phyloP scores from a whole-genome alignment of 23 tunicate species.

The Diplosoma virens region DNA sequence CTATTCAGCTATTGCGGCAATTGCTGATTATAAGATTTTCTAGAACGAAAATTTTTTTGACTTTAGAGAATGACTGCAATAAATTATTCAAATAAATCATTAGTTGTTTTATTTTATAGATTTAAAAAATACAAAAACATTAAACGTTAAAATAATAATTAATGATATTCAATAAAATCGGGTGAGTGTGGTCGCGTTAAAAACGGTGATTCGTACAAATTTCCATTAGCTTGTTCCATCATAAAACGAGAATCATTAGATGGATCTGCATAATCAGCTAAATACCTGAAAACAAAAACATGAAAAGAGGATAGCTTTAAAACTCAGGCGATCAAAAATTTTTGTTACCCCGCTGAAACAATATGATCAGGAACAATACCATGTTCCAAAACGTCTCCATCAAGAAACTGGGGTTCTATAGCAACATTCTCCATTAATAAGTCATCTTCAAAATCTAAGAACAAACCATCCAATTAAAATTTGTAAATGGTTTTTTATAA shows the following conservation, averaged over 20 bases:
- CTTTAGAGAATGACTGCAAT: no score
- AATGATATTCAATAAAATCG: slow-evolving; percentile 28
- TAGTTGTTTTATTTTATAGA: no score
- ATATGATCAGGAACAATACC: slow-evolving; percentile 40
- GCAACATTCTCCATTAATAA: slow-evolving; percentile 36
- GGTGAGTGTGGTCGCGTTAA: slow-evolving; percentile 48
- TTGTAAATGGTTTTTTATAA: no score
- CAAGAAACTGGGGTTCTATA: slow-evolving; percentile 31
- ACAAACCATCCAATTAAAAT: no score
- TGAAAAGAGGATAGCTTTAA: not conserved
- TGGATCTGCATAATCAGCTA: slow-evolving; percentile 40
- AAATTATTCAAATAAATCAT: no score
- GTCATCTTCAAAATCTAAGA: slow-evolving; percentile 61
- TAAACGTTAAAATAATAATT: no score
- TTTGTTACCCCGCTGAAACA: slow-evolving; percentile 30
- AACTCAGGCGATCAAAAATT: not conserved
- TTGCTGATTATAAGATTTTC: no score
- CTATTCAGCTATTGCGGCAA: no score
- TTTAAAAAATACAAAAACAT: no score
- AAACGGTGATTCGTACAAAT: slow-evolving; percentile 20
- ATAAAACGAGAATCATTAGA: slow-evolving; percentile 46
- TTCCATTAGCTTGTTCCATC: slow-evolving; percentile 20
- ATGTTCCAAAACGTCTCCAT: slow-evolving; percentile 39
- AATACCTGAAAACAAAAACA: slow-evolving; percentile 14
- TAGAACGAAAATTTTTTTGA: no score